Conservation (phyloP, 1,140 invertebrate species). For the Polyergus mexicanus region DNA sequence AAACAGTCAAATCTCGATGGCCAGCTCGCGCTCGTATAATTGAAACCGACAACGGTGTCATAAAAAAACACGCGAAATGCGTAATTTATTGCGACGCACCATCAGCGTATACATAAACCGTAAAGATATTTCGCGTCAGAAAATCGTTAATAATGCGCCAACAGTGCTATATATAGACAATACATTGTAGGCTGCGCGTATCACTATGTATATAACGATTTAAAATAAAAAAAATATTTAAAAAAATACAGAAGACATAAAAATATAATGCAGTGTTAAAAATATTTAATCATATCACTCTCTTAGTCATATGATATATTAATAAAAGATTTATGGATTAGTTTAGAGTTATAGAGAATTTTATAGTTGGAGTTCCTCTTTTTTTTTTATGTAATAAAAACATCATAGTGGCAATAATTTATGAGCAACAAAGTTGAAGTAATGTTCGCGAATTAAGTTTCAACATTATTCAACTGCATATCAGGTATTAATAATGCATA, state of each 20-base stretch:
- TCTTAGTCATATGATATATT: neutral
- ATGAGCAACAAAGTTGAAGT: neutral
- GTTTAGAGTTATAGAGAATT: neutral
- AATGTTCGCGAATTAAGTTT: neutral
- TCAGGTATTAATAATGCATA: neutral
- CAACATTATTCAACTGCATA: neutral
- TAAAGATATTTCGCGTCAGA: neutral
- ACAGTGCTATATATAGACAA: neutral
- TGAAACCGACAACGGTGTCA: conserved; percentile 28
- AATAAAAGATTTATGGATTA: neutral
- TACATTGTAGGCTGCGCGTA: neutral
- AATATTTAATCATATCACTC: neutral
- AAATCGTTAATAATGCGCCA: neutral
- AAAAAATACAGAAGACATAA: neutral
- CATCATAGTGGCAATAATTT: neutral
- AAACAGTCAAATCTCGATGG: conserved; percentile 40
- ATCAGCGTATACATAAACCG: neutral
- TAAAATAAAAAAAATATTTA: neutral
- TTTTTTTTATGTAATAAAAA: neutral
- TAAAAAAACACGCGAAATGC: conserved; percentile 38
- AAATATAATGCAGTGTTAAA: neutral
- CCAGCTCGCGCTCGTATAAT: conserved; percentile 38
- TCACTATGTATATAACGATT: neutral
- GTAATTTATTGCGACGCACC: conserved; percentile 31
- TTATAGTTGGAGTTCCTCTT: neutral